Conservation (phyloP, 1,140 invertebrate species). For the Myzus persicae region DNA sequence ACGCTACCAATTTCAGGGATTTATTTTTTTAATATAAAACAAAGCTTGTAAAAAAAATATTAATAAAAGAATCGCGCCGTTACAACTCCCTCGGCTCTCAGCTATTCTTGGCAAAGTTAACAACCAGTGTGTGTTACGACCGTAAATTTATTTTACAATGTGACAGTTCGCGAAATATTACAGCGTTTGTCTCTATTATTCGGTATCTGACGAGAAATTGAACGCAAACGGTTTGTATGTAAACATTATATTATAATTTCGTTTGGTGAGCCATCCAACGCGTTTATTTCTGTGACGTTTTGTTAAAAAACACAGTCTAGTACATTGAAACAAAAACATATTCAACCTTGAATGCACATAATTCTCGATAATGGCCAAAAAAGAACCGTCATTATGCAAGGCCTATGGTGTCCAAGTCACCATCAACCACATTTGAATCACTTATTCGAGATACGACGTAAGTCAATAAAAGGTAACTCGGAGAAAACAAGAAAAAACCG, state of each 20-base stretch:
- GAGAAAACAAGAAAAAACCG: too few relatives aligned
- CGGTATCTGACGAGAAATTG: background rate
- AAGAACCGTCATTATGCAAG: too few relatives aligned
- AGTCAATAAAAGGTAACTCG: too few relatives aligned
- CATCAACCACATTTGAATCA: too few relatives aligned
- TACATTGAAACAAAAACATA: background rate
- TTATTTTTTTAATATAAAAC: constrained; percentile 20
- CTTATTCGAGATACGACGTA: too few relatives aligned
- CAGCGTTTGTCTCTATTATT: background rate
- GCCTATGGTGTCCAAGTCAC: too few relatives aligned
- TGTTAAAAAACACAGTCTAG: background rate
- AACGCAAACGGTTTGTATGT: background rate
- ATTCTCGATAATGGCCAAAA: background rate
- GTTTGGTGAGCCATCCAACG: background rate
- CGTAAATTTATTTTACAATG: background rate
- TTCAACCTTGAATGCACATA: background rate
- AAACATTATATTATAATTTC: background rate
- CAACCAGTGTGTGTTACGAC: background rate
- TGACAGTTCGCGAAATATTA: background rate
- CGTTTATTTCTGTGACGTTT: background rate
- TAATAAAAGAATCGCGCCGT: background rate
- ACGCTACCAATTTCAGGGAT: background rate
- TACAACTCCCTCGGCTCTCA: background rate
- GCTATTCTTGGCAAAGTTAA: background rate
- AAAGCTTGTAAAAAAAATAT: background rate